These are phyloP conservation scores for Brassicogethes aeneus DNA, from an alignment of 2,888 invertebrate genomes.

Conservation along the genomic window DNA sequence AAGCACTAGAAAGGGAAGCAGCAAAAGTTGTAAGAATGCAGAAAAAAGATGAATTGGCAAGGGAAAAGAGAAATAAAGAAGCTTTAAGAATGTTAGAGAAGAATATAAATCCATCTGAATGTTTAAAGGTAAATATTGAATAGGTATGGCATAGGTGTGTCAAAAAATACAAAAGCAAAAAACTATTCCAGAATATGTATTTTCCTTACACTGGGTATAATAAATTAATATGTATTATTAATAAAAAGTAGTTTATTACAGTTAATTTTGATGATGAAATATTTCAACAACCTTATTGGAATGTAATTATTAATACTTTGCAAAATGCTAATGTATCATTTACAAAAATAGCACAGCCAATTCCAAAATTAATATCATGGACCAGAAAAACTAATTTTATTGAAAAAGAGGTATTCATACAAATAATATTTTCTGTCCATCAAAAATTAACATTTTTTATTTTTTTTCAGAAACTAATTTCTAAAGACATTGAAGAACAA, in stretches of 20 bases:
- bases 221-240: slow-evolving; percentile 9
- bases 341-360: slow-evolving; percentile 27
- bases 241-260: slow-evolving; percentile 27
- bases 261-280: slow-evolving; percentile 30
- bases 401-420: slow-evolving; percentile 14
- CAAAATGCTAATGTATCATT: slow-evolving; percentile 28
- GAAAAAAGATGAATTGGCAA: slow-evolving; percentile 16
- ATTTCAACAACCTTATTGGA: slow-evolving; percentile 22
- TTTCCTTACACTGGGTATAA: too few relatives aligned
- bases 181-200: too few relatives aligned
- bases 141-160: too few relatives aligned
- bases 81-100: slow-evolving; percentile 14
- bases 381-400: slow-evolving; percentile 29
- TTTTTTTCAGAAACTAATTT: slow-evolving; percentile 20
- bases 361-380: slow-evolving; percentile 41
- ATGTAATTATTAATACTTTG: slow-evolving; percentile 28
- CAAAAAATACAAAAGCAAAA: too few relatives aligned
- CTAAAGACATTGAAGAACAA: slow-evolving; percentile 25
- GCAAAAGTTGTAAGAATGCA: too few relatives aligned
- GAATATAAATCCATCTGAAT: slow-evolving; percentile 30
- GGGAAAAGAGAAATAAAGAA: slow-evolving; percentile 16
- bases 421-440: neutral
- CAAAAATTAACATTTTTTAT: neutral
- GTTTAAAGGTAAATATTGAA: slow-evolving; percentile 24
- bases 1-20: slow-evolving; percentile 14